Conservation (phyloP, 2,888 invertebrate genomes). For the Conops quadrifasciatus region DNA sequence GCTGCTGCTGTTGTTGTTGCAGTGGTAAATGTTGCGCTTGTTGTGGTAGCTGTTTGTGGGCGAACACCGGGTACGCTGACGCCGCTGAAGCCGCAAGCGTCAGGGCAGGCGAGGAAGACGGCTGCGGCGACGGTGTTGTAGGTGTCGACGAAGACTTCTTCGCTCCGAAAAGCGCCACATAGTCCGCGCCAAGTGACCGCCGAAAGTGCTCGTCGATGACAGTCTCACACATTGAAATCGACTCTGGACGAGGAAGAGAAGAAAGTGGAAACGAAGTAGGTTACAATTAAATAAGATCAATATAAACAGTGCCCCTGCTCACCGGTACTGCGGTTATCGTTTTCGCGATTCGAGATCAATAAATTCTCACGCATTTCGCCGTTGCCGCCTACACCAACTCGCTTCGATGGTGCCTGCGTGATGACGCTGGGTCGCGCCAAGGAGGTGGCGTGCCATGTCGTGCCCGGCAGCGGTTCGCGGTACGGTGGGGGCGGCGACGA, state of each 20-base stretch:
- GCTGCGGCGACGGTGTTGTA: constrained; percentile 50
- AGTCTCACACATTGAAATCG: constrained; percentile 78
- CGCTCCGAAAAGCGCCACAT: constrained; percentile 75
- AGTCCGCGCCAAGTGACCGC: constrained; percentile 86
- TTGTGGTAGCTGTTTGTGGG: constrained; percentile 20
- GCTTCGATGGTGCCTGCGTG: constrained; percentile 68
- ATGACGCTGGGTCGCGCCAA: constrained; percentile 71
- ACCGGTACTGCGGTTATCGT: constrained; percentile 60
- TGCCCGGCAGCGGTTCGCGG: constrained; percentile 62
- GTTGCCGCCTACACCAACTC: constrained; percentile 43
- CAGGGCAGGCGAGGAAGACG: constrained; percentile 30
- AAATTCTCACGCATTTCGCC: constrained; percentile 51
- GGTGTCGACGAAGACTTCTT: constrained; percentile 56
- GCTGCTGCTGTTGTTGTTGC: constrained; percentile 54
- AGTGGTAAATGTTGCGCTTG: constrained; percentile 40
- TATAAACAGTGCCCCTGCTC: constrained; percentile 31
- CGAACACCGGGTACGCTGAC: not conserved
- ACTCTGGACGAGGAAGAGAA: constrained; percentile 66
- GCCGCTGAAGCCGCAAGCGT: constrained; percentile 25
- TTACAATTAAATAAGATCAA: not conserved
- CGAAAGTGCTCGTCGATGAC: constrained; percentile 96
- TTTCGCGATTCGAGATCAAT: constrained; percentile 54
- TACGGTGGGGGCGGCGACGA: constrained; percentile 63
- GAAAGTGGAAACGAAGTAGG: not conserved
- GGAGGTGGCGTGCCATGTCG: constrained; percentile 57